phyloP scores from a whole-genome alignment of 1,140 invertebrate genomes.

The Nixonia krombeini region DNA sequence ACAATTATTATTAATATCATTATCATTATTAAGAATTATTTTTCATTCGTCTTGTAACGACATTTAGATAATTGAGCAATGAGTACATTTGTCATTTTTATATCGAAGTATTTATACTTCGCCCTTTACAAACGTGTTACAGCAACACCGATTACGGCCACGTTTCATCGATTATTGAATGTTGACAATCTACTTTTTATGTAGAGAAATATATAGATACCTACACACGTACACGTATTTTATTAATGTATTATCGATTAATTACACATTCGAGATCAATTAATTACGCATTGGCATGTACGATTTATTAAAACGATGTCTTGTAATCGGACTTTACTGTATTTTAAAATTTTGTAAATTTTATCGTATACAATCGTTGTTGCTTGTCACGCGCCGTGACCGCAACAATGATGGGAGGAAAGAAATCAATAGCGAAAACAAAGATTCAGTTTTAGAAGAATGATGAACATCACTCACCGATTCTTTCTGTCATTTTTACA shows the following conservation, averaged over 20 bases:
- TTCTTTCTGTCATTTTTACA: neutral
- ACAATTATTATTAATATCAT: too few species aligned
- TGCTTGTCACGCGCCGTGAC: too few species aligned
- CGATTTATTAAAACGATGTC: neutral
- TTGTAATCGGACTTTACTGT: neutral
- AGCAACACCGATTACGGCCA: too few species aligned
- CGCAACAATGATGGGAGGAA: neutral
- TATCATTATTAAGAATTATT: neutral
- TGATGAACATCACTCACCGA: neutral
- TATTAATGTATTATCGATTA: too few species aligned
- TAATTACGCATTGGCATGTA: neutral
- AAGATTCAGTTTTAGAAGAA: neutral
- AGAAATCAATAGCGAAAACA: neutral
- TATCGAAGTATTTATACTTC: neutral
- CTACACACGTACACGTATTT: too few species aligned
- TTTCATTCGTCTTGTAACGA: neutral
- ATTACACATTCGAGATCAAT: neutral
- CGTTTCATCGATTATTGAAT: neutral
- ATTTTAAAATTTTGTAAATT: conserved; percentile 1
- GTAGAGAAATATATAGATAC: too few species aligned
- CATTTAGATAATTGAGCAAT: neutral
- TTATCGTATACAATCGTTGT: conserved; percentile 4
- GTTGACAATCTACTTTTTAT: neutral
- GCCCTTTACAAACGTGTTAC: too few species aligned
- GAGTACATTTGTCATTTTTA: neutral